Percentiles rank a stretch among this genome's conserved stretches.
These are phyloP conservation scores for Drosophila pachea DNA, from an alignment of 1,140 invertebrate species.

Conservation along the genomic window DNA sequence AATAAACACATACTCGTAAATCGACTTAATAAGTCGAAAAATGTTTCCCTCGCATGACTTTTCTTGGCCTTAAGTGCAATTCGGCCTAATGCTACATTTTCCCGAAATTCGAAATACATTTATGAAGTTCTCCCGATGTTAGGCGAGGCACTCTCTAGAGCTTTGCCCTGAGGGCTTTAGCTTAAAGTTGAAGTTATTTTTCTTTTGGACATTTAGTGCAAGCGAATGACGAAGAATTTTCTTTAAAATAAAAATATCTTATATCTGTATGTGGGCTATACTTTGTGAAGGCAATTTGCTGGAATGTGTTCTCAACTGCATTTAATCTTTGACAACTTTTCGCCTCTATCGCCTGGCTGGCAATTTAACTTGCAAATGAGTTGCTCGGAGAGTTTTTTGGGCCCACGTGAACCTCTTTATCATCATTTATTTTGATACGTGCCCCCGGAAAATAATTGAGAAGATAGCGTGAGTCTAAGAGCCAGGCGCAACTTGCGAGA, in stretches of 20 bases:
- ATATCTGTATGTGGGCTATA: not conserved
- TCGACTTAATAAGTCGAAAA: slow-evolving; percentile 29
- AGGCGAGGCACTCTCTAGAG: not conserved
- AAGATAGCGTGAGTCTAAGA: slow-evolving; percentile 10
- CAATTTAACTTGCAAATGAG: slow-evolving; percentile 51
- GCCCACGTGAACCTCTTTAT: slow-evolving; percentile 22
- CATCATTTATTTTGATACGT: slow-evolving; percentile 43
- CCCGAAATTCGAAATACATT: not conserved
- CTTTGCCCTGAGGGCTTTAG: not conserved
- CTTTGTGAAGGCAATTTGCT: slow-evolving; percentile 7
- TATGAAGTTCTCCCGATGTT: not conserved
- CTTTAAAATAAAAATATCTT: not conserved
- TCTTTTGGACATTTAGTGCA: not conserved
- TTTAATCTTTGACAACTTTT: slow-evolving; percentile 40
- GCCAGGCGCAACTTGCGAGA: not conserved
- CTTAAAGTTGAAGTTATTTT: not conserved
- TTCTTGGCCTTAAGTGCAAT: not conserved
- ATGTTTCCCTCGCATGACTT: slow-evolving; percentile 15
- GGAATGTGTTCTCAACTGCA: not conserved
- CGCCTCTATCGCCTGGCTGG: slow-evolving; percentile 6
- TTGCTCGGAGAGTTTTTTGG: slow-evolving; percentile 14
- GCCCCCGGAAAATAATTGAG: slow-evolving; percentile 27
- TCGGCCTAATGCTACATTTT: not conserved
- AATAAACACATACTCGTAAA: slow-evolving; percentile 21
- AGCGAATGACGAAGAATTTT: no score